Conservation (phyloP, 2,888 invertebrate species). For the Agrotis segetum region DNA sequence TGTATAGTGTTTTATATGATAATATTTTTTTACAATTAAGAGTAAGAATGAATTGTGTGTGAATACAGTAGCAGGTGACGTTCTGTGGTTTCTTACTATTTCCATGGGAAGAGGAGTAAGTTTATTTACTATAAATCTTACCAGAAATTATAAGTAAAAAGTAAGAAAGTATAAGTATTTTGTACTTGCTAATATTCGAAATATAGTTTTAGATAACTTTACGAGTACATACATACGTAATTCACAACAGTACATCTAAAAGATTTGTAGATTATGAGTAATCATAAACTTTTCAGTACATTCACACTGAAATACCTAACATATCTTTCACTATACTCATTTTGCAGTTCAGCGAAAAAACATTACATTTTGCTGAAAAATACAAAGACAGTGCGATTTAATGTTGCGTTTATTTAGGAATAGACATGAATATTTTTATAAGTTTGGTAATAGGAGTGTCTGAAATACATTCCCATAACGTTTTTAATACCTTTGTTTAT, state of each 20-base stretch:
- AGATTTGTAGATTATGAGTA: neutral
- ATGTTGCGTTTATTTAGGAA: constrained; percentile 40
- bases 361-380: constrained; percentile 17
- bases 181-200: no score
- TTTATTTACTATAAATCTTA: no score
- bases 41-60: no score
- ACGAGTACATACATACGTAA: neutral
- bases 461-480: constrained; percentile 44
- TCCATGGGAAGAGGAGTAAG: no score
- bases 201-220: neutral
- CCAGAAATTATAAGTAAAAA: no score
- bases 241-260: neutral
- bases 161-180: no score
- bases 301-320: constrained; percentile 1
- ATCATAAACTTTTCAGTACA: constrained; percentile 1
- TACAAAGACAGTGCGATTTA: constrained; percentile 36
- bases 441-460: constrained; percentile 21
- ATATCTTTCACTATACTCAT: neutral
- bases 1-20: no score
- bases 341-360: constrained; percentile 15
- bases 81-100: no score
- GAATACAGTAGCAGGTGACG: no score
- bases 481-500: constrained; percentile 50
- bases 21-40: no score
- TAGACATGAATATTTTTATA: constrained; percentile 50